phyloP scores from a whole-genome alignment of 2,888 invertebrate species.

The Zaprionus lineosus region DNA sequence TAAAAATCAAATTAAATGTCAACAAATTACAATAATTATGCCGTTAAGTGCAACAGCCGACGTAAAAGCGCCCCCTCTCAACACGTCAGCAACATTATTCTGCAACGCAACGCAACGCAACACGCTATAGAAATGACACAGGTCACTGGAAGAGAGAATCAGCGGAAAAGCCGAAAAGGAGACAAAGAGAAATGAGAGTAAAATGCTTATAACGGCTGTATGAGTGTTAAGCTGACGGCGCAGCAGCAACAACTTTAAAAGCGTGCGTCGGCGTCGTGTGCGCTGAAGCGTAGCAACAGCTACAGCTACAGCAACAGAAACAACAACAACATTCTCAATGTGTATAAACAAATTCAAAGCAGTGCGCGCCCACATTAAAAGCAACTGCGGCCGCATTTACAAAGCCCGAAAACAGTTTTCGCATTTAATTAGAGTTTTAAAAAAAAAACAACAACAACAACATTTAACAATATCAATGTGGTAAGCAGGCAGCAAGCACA shows the following conservation, averaged over 20 bases:
- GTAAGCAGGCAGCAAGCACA: constrained; percentile 53
- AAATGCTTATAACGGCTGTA: constrained; percentile 47
- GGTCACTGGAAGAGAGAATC: constrained; percentile 11
- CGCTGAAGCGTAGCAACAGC: constrained; percentile 60
- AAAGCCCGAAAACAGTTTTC: constrained; percentile 61
- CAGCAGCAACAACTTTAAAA: constrained; percentile 40
- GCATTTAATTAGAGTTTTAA: constrained; percentile 69
- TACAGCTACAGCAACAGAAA: constrained; percentile 18
- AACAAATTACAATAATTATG: constrained; percentile 74
- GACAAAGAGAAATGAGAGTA: not conserved
- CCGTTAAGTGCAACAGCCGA: constrained; percentile 54
- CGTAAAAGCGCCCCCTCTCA: constrained; percentile 10
- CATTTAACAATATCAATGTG: constrained; percentile 23
- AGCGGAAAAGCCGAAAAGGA: not conserved
- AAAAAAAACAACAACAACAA: constrained; percentile 17
- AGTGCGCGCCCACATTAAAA: constrained; percentile 70
- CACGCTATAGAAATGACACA: constrained; percentile 46
- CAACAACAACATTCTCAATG: constrained; percentile 39
- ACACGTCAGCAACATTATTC: constrained; percentile 49
- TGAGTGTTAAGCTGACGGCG: constrained; percentile 41
- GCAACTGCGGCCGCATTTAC: constrained; percentile 46
- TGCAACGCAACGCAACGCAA: constrained; percentile 21
- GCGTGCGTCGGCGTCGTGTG: constrained; percentile 59
- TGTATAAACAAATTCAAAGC: constrained; percentile 69
- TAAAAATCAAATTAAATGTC: constrained; percentile 77